Conservation (phyloP, 2,797 vertebrate species). For the Hoplostethus atlanticus region DNA sequence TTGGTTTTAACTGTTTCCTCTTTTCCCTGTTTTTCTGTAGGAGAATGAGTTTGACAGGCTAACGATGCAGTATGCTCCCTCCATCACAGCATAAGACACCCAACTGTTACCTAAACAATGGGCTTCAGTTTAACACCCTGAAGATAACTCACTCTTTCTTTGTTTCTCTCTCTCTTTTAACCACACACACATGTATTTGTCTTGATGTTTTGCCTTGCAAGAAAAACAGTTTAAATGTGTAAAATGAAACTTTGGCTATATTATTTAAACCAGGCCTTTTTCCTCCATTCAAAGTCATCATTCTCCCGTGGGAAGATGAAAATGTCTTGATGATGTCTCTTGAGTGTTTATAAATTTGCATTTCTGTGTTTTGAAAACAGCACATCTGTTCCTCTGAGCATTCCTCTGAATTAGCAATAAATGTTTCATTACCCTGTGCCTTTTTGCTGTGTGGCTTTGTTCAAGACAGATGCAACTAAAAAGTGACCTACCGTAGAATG, state of each 20-base stretch:
- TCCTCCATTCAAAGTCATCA: background rate
- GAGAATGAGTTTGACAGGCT: constrained; percentile 96
- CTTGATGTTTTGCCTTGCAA: constrained; percentile 34
- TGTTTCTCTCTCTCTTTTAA: background rate
- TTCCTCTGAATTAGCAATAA: constrained; percentile 71
- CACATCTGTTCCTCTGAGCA: constrained; percentile 49
- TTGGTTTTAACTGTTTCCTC: constrained; percentile 37
- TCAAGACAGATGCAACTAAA: background rate
- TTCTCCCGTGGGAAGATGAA: background rate
- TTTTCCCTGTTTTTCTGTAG: constrained; percentile 76
- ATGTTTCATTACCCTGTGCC: constrained; percentile 37
- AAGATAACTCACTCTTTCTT: background rate
- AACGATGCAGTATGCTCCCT: constrained; percentile 90
- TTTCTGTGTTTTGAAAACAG: constrained; percentile 30
- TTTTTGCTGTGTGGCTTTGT: constrained; percentile 28
- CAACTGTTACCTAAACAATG: constrained; percentile 6
- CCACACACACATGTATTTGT: constrained; percentile 36
- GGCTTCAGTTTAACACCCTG: constrained; percentile 22
- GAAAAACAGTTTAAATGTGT: constrained; percentile 12
- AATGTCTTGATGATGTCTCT: constrained; percentile 9
- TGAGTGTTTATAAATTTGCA: constrained; percentile 31
- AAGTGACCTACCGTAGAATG: background rate
- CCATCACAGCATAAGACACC: constrained; percentile 72
- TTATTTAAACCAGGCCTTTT: constrained; percentile 38
- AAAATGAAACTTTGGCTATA: constrained; percentile 23